Percentiles rank a stretch among this genome's conserved stretches.
These are phyloP conservation scores for Manis crassicaudata DNA, from an alignment of 2,797 vertebrate genomes.

Conservation along the genomic window DNA sequence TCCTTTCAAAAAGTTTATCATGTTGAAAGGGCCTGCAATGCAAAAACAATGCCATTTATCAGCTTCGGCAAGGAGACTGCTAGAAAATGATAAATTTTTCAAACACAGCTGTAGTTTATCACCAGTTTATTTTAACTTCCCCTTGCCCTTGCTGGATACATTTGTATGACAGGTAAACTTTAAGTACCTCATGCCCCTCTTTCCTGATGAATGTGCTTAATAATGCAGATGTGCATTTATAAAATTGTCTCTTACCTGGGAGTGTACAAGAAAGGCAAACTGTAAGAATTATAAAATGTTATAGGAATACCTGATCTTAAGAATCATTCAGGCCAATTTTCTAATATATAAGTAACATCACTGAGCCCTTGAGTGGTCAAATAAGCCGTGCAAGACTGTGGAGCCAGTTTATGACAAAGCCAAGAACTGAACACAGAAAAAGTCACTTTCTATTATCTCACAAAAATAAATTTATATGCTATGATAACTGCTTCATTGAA, in stretches of 20 bases:
- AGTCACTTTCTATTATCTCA: neutral
- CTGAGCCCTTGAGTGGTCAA: neutral
- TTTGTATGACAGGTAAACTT: conserved; percentile 59
- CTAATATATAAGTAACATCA: neutral
- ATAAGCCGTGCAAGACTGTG: neutral
- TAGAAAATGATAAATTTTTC: conserved; percentile 78
- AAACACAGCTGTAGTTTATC: conserved; percentile 68
- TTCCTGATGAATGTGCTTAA: conserved; percentile 25
- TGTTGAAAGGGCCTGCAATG: conserved; percentile 76
- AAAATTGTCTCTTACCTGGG: neutral
- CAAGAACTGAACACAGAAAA: neutral
- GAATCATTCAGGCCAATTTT: neutral
- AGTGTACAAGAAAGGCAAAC: neutral
- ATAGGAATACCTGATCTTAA: neutral
- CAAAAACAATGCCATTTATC: conserved; percentile 83
- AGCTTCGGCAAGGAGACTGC: conserved; percentile 58
- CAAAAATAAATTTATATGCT: neutral
- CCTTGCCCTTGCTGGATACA: conserved; percentile 53
- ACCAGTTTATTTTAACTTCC: conserved; percentile 76
- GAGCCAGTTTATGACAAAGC: neutral
- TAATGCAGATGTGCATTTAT: conserved; percentile 23
- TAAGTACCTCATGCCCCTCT: neutral
- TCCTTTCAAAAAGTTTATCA: conserved; percentile 85
- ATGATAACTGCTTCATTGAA: neutral
- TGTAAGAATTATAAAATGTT: neutral